Evolutionary conservation across 2,888 invertebrate species (phyloP).

Genomic region (Trissolcus japonicus): DNA sequence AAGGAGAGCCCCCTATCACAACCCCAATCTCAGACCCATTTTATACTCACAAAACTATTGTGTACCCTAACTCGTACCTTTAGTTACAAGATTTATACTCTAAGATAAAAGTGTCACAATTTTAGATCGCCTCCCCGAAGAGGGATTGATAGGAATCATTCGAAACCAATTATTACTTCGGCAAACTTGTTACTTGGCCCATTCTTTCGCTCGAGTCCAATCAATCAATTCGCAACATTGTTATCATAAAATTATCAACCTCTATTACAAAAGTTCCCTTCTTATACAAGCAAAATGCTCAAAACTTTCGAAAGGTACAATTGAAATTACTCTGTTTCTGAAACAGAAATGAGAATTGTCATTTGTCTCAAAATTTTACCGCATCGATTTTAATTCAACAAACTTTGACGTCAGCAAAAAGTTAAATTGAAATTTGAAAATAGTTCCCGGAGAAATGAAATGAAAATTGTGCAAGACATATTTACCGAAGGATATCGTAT

Average conservation of each 20-base stretch:
- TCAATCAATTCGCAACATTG: slow-evolving; percentile 3
- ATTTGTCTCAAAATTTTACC: too few relatives aligned
- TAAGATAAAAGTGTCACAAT: slow-evolving; percentile 39
- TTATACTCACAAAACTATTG: slow-evolving; percentile 31
- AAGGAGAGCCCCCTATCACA: slow-evolving; percentile 20
- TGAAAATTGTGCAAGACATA: too few relatives aligned
- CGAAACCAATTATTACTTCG: slow-evolving; percentile 24
- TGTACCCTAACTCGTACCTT: slow-evolving; percentile 21
- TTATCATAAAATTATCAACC: slow-evolving; percentile 4
- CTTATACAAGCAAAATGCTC: background rate
- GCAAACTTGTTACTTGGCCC: background rate
- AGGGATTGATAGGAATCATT: slow-evolving; percentile 21
- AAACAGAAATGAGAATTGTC: too few relatives aligned
- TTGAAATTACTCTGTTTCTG: too few relatives aligned
- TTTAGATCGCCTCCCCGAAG: slow-evolving; percentile 9
- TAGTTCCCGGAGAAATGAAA: too few relatives aligned
- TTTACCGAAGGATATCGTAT: too few relatives aligned
- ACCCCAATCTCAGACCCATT: slow-evolving; percentile 29
- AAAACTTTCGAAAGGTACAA: too few relatives aligned
- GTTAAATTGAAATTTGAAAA: too few relatives aligned
- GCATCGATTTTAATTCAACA: too few relatives aligned
- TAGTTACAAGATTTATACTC: slow-evolving; percentile 34
- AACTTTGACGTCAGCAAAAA: too few relatives aligned
- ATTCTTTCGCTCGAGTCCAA: background rate
- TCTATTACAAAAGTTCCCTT: background rate